phyloP scores from a whole-genome alignment of 2,113 vertebrate genomes.

The Xiphophorus hellerii region DNA sequence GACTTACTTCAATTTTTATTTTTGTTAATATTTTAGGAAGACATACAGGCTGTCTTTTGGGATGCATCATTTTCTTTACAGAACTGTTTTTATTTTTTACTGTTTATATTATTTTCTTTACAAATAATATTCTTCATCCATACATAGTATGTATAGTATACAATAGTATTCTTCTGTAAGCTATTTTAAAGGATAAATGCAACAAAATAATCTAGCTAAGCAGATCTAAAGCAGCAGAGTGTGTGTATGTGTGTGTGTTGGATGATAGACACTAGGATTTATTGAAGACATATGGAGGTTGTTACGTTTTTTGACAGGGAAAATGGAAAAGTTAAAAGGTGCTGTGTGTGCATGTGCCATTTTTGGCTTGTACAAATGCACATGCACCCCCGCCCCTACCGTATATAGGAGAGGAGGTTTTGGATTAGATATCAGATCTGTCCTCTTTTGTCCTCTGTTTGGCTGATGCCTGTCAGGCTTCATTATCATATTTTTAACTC shows the following conservation, averaged over 20 bases:
- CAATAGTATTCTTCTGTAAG: background rate
- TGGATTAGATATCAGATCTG: constrained; percentile 68
- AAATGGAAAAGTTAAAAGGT: constrained; percentile 45
- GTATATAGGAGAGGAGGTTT: constrained; percentile 30
- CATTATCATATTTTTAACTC: constrained; percentile 60
- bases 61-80: background rate
- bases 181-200: constrained; percentile 9
- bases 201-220: constrained; percentile 34
- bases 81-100: background rate
- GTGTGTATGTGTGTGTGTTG: constrained; percentile 20
- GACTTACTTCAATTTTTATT: background rate
- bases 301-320: constrained; percentile 46
- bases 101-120: background rate
- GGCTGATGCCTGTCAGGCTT: constrained; percentile 60
- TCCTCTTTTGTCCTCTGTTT: constrained; percentile 66
- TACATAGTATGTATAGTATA: too few relatives aligned
- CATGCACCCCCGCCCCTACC: constrained; percentile 20
- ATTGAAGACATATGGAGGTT: constrained; percentile 43
- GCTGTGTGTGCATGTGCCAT: constrained; percentile 7
- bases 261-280: constrained; percentile 21
- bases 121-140: background rate
- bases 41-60: background rate
- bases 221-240: constrained; percentile 4
- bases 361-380: constrained; percentile 7
- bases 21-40: background rate